phyloP scores from a whole-genome alignment of 2,888 invertebrate genomes.

The Anticlea derivata region DNA sequence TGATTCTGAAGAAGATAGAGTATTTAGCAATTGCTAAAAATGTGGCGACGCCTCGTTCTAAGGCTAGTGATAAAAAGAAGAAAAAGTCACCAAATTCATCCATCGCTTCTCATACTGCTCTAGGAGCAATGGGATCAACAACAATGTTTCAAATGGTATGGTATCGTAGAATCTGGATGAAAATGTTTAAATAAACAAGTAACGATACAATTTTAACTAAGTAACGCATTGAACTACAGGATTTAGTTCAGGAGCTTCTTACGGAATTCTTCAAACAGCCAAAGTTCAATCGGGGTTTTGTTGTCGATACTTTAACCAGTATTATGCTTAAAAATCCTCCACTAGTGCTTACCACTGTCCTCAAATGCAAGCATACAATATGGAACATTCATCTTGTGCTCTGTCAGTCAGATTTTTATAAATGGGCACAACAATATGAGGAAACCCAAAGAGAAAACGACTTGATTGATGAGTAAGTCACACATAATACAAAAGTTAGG shows the following conservation, averaged over 20 bases:
- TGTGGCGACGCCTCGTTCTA: conserved; percentile 63
- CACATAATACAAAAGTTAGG: not conserved
- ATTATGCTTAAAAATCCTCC: conserved; percentile 60
- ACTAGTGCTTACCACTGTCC: conserved; percentile 56
- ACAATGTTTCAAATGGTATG: conserved; percentile 69
- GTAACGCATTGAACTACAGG: conserved; percentile 52
- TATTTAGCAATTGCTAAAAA: conserved; percentile 56
- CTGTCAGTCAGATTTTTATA: conserved; percentile 68
- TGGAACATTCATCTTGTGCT: conserved; percentile 66
- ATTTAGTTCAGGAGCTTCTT: conserved; percentile 64
- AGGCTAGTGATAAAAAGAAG: conserved; percentile 66
- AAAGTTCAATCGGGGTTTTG: conserved; percentile 64
- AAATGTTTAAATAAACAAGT: too few relatives aligned
- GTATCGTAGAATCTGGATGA: too few relatives aligned
- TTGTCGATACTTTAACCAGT: conserved; percentile 69
- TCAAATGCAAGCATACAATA: conserved; percentile 65
- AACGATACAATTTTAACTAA: conserved; percentile 2
- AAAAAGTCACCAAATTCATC: conserved; percentile 58
- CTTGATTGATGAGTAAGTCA: conserved; percentile 56
- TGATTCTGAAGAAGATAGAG: conserved; percentile 60
- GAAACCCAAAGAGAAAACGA: conserved; percentile 61
- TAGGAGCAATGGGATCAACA: conserved; percentile 60
- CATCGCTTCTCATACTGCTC: conserved; percentile 49
- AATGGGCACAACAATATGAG: conserved; percentile 67
- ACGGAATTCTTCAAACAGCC: conserved; percentile 57